Base-by-base conservation (phyloP, 2,888 invertebrate species). In the Leucoma salicis region DNA sequence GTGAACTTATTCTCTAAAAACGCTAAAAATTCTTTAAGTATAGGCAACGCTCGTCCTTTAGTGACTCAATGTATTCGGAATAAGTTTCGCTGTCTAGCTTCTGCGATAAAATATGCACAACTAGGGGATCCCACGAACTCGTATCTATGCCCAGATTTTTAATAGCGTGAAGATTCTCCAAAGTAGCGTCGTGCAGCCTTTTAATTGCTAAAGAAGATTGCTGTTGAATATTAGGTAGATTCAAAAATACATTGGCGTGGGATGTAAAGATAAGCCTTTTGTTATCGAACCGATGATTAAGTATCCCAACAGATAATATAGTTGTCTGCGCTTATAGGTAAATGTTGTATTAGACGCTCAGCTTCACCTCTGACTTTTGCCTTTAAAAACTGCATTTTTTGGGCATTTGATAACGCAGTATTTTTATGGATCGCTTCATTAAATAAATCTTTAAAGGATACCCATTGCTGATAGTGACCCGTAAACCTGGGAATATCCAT, bases 101-200 rank as follows among this genome's bases (percentile, higher is more conserved):
- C 25, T 50, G 46, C 0, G 40, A 14, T 7, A 57, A 15, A 1
- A 57, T 18, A 21, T 57, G 39, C 0, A 57, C 53, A 0, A 57
- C 11, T 1, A 61, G 14, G 0, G 57, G 56, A 14, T 57, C 56
- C 57, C 60, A 61, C n/a, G n/a, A n/a, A n/a, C n/a, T n/a, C n/a
- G n/a, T n/a, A n/a, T n/a, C n/a, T n/a, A n/a, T n/a, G n/a, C n/a
- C n/a, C n/a, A n/a, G n/a, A n/a, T n/a, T n/a, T n/a, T n/a, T n/a
- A n/a, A n/a, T n/a, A n/a, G n/a, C n/a, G n/a, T n/a, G n/a, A n/a
- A n/a, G n/a, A n/a, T n/a, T n/a, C n/a, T n/a, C n/a, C n/a, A n/a
- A n/a, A n/a, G n/a, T n/a, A n/a, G n/a, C n/a, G n/a, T n/a, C n/a
- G n/a, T n/a, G n/a, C n/a, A n/a, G n/a, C n/a, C n/a, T n/a, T 32